Evolutionary conservation across 92 coral and sea anemone genomes (phyloP).

Genomic region (Pocillopora grandis): DNA sequence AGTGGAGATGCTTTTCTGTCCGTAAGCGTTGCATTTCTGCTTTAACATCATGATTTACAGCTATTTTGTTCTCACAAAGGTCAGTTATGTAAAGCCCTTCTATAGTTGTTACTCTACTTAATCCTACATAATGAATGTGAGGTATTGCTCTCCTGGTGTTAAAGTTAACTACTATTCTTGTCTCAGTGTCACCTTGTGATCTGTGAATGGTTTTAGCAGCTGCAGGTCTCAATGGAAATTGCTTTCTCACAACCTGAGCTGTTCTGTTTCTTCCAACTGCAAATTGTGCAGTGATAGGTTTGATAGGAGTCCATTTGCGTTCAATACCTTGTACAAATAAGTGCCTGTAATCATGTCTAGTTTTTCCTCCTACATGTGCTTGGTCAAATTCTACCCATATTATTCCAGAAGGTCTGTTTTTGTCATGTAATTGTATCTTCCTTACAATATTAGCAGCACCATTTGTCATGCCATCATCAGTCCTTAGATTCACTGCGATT

Average conservation of each 20-base stretch:
- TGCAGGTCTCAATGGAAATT: conserved; percentile 52
- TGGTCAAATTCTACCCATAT: conserved; percentile 39
- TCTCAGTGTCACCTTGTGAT: conserved; percentile 56
- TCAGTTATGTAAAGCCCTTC: not conserved
- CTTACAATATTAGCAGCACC: not conserved
- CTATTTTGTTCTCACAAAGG: not conserved
- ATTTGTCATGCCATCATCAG: conserved; percentile 4
- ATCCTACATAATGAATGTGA: conserved; percentile 53
- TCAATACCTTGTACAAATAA: too few relatives aligned
- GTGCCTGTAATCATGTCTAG: too few relatives aligned
- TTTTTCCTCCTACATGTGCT: not conserved
- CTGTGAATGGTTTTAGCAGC: conserved; percentile 55
- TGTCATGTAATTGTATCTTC: conserved; percentile 11
- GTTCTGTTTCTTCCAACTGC: conserved; percentile 40
- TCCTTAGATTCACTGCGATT: conserved; percentile 36
- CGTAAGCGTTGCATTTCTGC: not conserved
- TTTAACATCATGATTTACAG: not conserved
- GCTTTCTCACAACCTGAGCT: conserved; percentile 34
- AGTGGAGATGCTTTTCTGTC: conserved; percentile 1
- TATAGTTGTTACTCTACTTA: conserved; percentile 56
- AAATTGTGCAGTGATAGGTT: conserved; percentile 35
- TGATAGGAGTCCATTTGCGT: not conserved
- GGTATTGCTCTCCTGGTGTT: conserved; percentile 38
- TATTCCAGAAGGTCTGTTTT: conserved; percentile 35
- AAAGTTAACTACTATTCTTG: conserved; percentile 43